Evolutionary conservation across 2,888 invertebrate species (phyloP), one percentile per base, ranked within the genome.

Genomic region (Geotrupes spiniger): DNA sequence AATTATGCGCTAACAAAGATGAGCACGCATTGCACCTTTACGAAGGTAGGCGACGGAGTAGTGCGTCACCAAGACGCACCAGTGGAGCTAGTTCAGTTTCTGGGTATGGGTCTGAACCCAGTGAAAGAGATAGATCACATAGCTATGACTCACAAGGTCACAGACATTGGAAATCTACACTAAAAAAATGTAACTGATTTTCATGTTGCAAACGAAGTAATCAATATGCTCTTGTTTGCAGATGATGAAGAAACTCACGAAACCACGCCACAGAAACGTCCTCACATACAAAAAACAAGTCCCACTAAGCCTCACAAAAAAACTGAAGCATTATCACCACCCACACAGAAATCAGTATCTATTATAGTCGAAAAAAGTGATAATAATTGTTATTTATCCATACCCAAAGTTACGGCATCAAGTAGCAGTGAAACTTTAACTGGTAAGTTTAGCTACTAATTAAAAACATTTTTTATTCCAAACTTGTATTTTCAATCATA

Each of bases 61-160:
- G 65, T 49, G 64, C 64, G 53, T 65, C 70, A 9, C 83, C 74
- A 26, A 76, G 92, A 56, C 80, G 92, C 62, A 85, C 88, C 5
- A 91, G 91, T 62, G 90, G 82, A 0, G 90, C 90, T 0, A 89
- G 89, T 64, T 85, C 90, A 29, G 88, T 88, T 21, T 89, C 77
- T 77, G 87, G 88, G 44, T 87, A 87, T 58, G 85, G 85, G 49
- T 87, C 87, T 8, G 88, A 88, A 71, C 78, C 83, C 68, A 85
- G 86, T 62, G 87, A 87, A 52, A 74, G 82, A 49, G 84, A 84
- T 53, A 78, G 84, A 72, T 84, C 82, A 46, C 77, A 75, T 58
- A 75, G 74, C 57, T 76, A 74, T 57, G 80, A 80, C 61, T 76
- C 75, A 14, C 76, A 72, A 63, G 70, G 73, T 56, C 71, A 78